Percentiles rank a stretch among this genome's conserved stretches.
These are phyloP conservation scores for Scaptodrosophila latifasciaeformis DNA, from an alignment of 2,888 invertebrate species.

Conservation along the genomic window DNA sequence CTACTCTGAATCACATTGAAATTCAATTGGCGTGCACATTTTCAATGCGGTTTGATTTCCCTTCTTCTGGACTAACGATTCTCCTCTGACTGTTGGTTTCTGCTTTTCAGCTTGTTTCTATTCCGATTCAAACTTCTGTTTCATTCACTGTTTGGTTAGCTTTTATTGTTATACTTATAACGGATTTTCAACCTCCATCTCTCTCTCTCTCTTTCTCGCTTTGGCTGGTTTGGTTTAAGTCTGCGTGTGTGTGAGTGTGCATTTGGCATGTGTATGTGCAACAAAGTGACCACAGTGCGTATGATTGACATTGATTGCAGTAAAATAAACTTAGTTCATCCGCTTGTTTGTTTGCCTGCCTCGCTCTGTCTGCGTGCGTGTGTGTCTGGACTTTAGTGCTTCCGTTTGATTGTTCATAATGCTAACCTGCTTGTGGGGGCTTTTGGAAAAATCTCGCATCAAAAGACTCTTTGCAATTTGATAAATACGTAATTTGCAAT, in stretches of 20 bases:
- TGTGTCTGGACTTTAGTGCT: not conserved
- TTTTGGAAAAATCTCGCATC: conserved; percentile 10
- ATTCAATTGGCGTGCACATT: not conserved
- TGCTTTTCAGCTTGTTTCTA: no score
- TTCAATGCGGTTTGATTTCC: not conserved
- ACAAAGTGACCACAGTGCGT: conserved; percentile 17
- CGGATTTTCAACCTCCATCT: not conserved
- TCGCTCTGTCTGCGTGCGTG: not conserved
- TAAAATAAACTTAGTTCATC: conserved; percentile 15
- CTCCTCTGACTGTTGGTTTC: no score
- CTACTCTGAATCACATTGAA: no score
- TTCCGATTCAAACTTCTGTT: no score
- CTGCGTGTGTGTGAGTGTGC: no score
- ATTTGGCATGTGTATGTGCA: no score
- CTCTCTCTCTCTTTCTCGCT: not conserved
- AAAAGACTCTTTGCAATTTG: conserved; percentile 33
- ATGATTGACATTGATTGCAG: conserved; percentile 36
- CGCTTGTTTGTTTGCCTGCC: not conserved
- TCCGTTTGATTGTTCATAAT: no score
- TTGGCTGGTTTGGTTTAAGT: no score
- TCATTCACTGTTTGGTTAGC: not conserved
- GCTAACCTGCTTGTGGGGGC: no score
- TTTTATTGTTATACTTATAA: not conserved
- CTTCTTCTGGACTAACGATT: not conserved
- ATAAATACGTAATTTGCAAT: conserved; percentile 38